phyloP scores from a whole-genome alignment of 2,888 invertebrate genomes.

The Synanthedon andrenaeformis region DNA sequence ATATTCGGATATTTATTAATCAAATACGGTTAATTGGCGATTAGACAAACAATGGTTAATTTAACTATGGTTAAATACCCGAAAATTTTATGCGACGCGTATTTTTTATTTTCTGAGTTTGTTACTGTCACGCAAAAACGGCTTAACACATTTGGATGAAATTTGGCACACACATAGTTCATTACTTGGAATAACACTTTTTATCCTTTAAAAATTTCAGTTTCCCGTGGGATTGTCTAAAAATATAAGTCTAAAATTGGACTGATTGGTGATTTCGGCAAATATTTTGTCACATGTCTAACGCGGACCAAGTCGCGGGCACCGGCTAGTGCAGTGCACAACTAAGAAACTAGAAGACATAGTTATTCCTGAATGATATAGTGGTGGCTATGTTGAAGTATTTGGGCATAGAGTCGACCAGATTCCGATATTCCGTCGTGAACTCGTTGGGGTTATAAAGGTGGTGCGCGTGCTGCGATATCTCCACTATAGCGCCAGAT shows the following conservation, averaged over 20 bases:
- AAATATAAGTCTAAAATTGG: too few species aligned
- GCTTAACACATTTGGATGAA: too few species aligned
- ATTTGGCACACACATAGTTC: too few species aligned
- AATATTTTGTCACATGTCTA: too few species aligned
- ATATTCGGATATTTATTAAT: background rate
- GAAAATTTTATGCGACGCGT: too few species aligned
- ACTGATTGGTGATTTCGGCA: too few species aligned
- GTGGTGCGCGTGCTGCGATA: constrained; percentile 40
- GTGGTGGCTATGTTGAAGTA: constrained; percentile 46
- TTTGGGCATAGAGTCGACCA: constrained; percentile 30
- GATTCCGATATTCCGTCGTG: constrained; percentile 25
- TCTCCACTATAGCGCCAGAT: constrained; percentile 20
- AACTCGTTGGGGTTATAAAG: constrained; percentile 36
- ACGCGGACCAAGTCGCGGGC: too few species aligned
- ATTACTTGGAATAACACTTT: too few species aligned
- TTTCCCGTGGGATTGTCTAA: too few species aligned
- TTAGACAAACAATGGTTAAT: background rate
- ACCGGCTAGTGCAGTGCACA: too few species aligned
- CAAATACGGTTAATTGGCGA: background rate
- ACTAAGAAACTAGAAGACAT: constrained; percentile 24
- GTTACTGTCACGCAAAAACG: too few species aligned
- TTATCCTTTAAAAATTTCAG: too few species aligned
- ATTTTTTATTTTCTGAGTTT: background rate
- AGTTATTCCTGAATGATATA: constrained; percentile 36
- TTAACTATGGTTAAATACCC: background rate